phyloP scores from a whole-genome alignment of 2,113 vertebrate genomes.

The Menidia beryllina region DNA sequence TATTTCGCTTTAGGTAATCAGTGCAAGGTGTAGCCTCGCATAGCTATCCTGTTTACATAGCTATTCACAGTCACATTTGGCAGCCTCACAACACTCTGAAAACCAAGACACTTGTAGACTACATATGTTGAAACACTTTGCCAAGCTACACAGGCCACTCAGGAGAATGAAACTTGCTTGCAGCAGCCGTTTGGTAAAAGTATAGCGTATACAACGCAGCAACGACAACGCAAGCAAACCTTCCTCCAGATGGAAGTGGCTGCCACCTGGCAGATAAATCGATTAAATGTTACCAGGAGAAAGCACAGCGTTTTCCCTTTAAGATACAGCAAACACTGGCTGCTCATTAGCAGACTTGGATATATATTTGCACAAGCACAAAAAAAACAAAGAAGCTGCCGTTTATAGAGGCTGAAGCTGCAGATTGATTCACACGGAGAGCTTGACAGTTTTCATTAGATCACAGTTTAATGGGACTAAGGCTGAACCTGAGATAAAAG shows the following conservation, averaged over 20 bases:
- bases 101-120: conserved; percentile 72
- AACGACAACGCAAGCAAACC: conserved; percentile 35
- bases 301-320: conserved; percentile 29
- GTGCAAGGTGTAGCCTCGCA: conserved; percentile 68
- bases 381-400: conserved; percentile 7
- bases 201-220: conserved; percentile 34
- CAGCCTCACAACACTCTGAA: conserved; percentile 66
- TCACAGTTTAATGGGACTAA: conserved; percentile 13
- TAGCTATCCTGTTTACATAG: conserved; percentile 79
- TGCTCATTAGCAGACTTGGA: too few relatives aligned
- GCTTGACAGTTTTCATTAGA: conserved; percentile 17
- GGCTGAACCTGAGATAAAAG: not conserved
- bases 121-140: conserved; percentile 74
- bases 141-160: conserved; percentile 74
- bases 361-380: too few relatives aligned
- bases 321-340: not conserved
- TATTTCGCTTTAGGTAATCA: conserved; percentile 74
- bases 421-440: conserved; percentile 19
- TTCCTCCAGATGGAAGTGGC: conserved; percentile 71
- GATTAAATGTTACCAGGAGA: conserved; percentile 51
- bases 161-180: conserved; percentile 63
- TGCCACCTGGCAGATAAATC: conserved; percentile 72
- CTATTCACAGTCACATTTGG: conserved; percentile 79
- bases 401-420: conserved; percentile 15
- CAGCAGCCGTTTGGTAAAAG: conserved; percentile 70